These are phyloP conservation scores for Madoqua kirkii DNA, from an alignment of 2,113 vertebrate species.

Conservation along the genomic window DNA sequence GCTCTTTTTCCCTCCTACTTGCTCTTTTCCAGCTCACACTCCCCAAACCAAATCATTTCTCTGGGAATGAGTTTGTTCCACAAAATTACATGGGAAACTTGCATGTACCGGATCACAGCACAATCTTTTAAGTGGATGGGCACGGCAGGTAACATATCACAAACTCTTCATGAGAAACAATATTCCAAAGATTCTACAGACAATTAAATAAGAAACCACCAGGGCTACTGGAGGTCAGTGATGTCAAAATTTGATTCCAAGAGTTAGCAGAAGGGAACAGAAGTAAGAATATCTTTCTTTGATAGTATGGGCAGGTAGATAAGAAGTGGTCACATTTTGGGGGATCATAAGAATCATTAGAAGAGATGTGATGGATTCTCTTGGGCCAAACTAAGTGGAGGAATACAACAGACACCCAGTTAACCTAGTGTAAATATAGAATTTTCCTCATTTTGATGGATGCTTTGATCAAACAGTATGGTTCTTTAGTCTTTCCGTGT, in stretches of 20 bases:
- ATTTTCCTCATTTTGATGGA: not conserved
- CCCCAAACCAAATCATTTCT: not conserved
- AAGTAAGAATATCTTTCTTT: not conserved
- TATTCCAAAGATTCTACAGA: not conserved
- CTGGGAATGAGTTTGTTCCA: not conserved
- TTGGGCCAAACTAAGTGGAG: not conserved
- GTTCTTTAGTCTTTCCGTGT: not conserved
- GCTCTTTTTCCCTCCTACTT: not conserved
- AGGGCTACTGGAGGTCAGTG: not conserved
- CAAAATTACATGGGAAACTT: not conserved
- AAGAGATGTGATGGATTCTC: not conserved
- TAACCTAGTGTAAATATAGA: not conserved
- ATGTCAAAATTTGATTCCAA: not conserved
- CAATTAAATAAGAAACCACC: not conserved
- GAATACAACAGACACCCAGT: not conserved
- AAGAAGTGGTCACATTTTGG: not conserved
- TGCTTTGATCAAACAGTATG: not conserved
- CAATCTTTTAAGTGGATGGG: not conserved
- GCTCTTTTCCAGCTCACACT: not conserved
- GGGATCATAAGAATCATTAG: not conserved
- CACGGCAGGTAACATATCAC: not conserved
- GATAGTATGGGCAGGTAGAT: not conserved
- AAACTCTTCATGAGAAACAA: not conserved
- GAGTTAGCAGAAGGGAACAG: not conserved
- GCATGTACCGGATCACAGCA: not conserved